These are phyloP conservation scores for Apamea monoglypha DNA, from an alignment of 2,888 invertebrate species.

Conservation along the genomic window DNA sequence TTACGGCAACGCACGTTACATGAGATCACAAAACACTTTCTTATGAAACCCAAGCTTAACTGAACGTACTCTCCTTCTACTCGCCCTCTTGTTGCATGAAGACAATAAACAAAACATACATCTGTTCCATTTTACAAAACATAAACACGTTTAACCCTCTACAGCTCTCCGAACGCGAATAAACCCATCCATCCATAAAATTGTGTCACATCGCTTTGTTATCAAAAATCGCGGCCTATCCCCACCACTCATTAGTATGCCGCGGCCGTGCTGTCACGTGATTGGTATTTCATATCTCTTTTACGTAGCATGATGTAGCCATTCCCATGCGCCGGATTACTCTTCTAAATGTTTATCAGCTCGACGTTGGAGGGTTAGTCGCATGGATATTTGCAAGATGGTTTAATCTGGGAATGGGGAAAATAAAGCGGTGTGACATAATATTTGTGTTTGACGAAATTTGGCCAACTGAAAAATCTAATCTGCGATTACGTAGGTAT, in stretches of 20 bases:
- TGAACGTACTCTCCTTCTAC: background rate
- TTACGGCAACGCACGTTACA: background rate
- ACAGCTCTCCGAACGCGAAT: constrained; percentile 19
- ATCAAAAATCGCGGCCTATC: constrained; percentile 54
- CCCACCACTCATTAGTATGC: constrained; percentile 59
- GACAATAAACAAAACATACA: background rate
- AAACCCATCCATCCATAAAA: constrained; percentile 57
- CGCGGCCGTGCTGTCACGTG: constrained; percentile 58
- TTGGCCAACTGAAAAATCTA: background rate
- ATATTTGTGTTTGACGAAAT: background rate
- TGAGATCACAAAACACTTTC: background rate
- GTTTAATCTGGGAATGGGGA: constrained; percentile 13
- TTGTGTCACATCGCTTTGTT: constrained; percentile 51
- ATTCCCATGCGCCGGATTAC: constrained; percentile 61
- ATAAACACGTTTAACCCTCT: constrained; percentile 27
- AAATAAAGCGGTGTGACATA: background rate
- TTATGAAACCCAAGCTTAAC: background rate
- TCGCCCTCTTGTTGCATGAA: background rate
- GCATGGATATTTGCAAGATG: constrained; percentile 42
- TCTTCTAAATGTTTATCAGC: constrained; percentile 62
- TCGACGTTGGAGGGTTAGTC: constrained; percentile 27
- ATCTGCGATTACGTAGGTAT: too few species aligned
- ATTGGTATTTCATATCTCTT: constrained; percentile 68
- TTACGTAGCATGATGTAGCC: constrained; percentile 54
- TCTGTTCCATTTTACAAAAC: constrained; percentile 10